phyloP scores from a whole-genome alignment of 2,888 invertebrate genomes.

The Cataglyphis cursor region DNA sequence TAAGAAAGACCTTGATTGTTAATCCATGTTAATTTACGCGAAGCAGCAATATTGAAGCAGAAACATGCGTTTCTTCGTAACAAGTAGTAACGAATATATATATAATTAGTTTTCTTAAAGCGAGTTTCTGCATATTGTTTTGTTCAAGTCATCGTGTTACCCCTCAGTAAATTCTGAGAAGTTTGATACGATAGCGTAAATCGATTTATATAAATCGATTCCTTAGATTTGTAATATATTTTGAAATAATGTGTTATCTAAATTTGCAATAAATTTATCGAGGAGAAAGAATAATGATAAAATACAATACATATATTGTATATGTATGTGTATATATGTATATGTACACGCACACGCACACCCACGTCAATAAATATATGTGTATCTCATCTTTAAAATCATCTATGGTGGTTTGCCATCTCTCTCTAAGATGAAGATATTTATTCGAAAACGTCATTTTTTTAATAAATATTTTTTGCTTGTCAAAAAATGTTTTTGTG shows the following conservation, averaged over 20 bases:
- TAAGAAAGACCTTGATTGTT: conserved; percentile 65
- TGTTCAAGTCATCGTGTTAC: not conserved
- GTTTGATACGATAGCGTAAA: not conserved
- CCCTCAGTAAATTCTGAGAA: not conserved
- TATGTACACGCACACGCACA: too few species aligned
- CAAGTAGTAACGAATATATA: not conserved
- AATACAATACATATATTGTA: too few species aligned
- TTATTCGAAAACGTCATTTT: conserved; percentile 13
- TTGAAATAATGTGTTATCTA: not conserved
- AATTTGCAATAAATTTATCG: conserved; percentile 1
- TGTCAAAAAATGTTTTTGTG: not conserved
- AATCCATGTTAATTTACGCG: conserved; percentile 57
- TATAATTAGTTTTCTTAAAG: conserved; percentile 12
- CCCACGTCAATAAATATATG: not conserved
- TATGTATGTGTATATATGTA: too few species aligned
- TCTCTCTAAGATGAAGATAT: conserved; percentile 1
- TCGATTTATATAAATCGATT: not conserved
- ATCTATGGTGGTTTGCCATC: not conserved
- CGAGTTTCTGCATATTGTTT: not conserved
- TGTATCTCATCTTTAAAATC: not conserved
- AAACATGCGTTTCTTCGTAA: conserved; percentile 50
- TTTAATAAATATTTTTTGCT: conserved; percentile 13
- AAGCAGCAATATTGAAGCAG: conserved; percentile 34
- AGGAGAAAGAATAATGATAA: not conserved
- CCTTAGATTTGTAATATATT: not conserved